A percentile compares a stretch with the other conserved stretches of the same genome.
These are phyloP conservation scores for Pteronura brasiliensis DNA, from an alignment of 2,113 vertebrate species.

Conservation along the genomic window DNA sequence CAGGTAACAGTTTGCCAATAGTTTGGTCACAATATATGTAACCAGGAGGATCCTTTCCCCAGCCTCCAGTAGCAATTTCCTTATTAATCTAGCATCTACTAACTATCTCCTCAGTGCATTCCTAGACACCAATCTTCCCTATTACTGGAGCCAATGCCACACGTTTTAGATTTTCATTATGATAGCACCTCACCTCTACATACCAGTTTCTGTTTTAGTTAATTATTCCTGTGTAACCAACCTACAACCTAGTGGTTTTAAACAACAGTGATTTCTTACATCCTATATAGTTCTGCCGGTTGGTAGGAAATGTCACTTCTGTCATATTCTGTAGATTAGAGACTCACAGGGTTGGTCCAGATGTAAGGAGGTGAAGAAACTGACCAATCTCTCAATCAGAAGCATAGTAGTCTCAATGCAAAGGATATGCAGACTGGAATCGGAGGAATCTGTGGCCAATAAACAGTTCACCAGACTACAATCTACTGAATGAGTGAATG, in stretches of 20 bases:
- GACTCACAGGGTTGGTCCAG: background rate
- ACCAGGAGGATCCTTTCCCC: background rate
- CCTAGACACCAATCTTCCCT: background rate
- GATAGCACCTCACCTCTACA: background rate
- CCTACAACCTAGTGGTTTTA: background rate
- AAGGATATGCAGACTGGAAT: background rate
- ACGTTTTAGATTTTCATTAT: background rate
- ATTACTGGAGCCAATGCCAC: background rate
- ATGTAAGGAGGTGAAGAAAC: background rate
- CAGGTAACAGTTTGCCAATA: background rate
- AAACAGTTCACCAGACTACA: background rate
- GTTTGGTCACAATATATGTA: background rate
- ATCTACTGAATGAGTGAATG: background rate
- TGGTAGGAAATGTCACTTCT: background rate
- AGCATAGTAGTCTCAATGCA: background rate
- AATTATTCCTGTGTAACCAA: background rate
- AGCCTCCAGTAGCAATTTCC: background rate
- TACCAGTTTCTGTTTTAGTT: background rate
- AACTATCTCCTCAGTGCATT: background rate
- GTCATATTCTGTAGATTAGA: background rate
- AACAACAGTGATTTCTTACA: background rate
- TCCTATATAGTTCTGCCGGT: background rate
- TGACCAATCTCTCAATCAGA: background rate
- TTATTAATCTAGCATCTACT: background rate
- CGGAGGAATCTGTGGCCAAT: background rate